Evolutionary conservation across 2,113 vertebrate genomes (phyloP).

Genomic region (zebrafish (Danio rerio)): GRCz12tu NC_133199.1:4804001-4804500

Average conservation of each 20-base stretch:
- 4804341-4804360: constrained; percentile 73
- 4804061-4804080: constrained; percentile 54
- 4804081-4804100: constrained; percentile 55
- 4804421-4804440: constrained; percentile 72
- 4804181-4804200: constrained; percentile 47
- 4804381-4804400: constrained; percentile 74
- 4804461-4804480: constrained; percentile 67
- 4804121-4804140: constrained; percentile 35
- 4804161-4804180: constrained; percentile 62
- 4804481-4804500: constrained; percentile 53
- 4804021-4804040: constrained; percentile 55
- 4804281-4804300: constrained; percentile 1
- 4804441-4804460: constrained; percentile 64
- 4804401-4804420: constrained; percentile 71
- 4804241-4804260: constrained; percentile 65
- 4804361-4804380: constrained; percentile 76
- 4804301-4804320: constrained; percentile 10
- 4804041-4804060: constrained; percentile 58
- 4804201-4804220: constrained; percentile 37
- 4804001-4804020: constrained; percentile 55
- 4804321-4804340: constrained; percentile 67
- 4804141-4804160: constrained; percentile 30
- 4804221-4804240: constrained; percentile 62
- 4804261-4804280: constrained; percentile 54
- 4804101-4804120: constrained; percentile 65